A percentile compares a stretch with the other conserved stretches of the same genome.
Evolutionary conservation across 2,888 invertebrate genomes (phyloP).

Genomic region (Ectemnius cavifrons): DNA sequence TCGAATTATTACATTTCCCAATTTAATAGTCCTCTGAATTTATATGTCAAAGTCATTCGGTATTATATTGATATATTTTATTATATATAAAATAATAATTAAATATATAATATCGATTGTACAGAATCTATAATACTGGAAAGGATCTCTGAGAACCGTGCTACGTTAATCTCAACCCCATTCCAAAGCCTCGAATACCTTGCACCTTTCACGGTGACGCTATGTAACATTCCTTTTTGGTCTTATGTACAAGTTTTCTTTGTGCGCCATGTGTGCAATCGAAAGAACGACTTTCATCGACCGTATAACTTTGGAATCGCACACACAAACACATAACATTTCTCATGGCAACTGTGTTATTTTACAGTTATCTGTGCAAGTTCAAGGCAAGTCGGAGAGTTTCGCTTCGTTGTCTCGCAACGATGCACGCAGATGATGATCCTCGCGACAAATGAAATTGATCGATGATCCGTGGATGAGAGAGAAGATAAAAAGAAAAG

Average conservation of each 20-base stretch:
- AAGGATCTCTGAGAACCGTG: too few relatives aligned
- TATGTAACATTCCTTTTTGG: constrained; percentile 20
- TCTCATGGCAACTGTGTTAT: too few relatives aligned
- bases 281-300: background rate
- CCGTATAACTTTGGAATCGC: too few relatives aligned
- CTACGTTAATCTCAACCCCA: too few relatives aligned
- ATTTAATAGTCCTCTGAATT: too few relatives aligned
- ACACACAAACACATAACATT: too few relatives aligned
- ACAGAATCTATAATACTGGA: too few relatives aligned
- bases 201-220: constrained; percentile 15
- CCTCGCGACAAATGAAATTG: background rate
- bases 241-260: constrained; percentile 2
- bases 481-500: background rate
- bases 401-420: constrained; percentile 68
- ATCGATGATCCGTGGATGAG: background rate
- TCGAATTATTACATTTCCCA: too few relatives aligned
- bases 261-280: background rate
- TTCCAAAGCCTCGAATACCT: constrained; percentile 16
- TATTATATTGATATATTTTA: too few relatives aligned
- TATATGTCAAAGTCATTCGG: too few relatives aligned
- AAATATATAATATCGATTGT: too few relatives aligned
- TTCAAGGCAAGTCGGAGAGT: constrained; percentile 7
- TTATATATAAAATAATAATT: too few relatives aligned
- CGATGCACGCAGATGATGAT: constrained; percentile 63
- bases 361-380: background rate